These are phyloP conservation scores for Leuciscus waleckii DNA, from an alignment of 2,797 vertebrate species.

Conservation along the genomic window DNA sequence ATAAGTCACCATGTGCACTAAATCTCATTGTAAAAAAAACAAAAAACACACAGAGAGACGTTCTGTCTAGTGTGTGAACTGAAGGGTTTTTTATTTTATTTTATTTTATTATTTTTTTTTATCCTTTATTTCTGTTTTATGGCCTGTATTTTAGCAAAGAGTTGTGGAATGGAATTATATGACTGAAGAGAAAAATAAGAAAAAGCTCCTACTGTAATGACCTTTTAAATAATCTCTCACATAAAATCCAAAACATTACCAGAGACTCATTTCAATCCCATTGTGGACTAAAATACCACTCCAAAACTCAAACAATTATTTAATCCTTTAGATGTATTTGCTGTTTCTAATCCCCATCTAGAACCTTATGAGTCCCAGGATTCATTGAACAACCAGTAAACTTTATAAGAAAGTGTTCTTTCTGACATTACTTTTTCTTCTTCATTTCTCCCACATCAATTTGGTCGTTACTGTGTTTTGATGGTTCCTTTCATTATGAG, in stretches of 20 bases:
- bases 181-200: neutral
- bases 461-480: constrained; percentile 39
- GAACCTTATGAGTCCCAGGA: neutral
- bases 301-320: neutral
- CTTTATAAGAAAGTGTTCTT: neutral
- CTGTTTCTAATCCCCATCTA: neutral
- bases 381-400: neutral
- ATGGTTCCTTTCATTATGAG: neutral
- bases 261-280: constrained; percentile 3
- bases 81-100: too few relatives aligned
- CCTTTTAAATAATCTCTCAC: neutral
- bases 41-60: neutral
- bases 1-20: neutral
- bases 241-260: neutral
- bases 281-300: neutral
- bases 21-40: neutral
- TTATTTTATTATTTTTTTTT: too few relatives aligned
- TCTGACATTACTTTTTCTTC: neutral
- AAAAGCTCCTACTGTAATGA: neutral
- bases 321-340: neutral
- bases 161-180: neutral
- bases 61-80: neutral
- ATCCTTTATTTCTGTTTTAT: neutral
- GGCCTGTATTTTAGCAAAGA: neutral
- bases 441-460: neutral